Evolutionary conservation across 2,888 invertebrate species (phyloP).

Genomic region (Eumacrocentrus americanus): DNA sequence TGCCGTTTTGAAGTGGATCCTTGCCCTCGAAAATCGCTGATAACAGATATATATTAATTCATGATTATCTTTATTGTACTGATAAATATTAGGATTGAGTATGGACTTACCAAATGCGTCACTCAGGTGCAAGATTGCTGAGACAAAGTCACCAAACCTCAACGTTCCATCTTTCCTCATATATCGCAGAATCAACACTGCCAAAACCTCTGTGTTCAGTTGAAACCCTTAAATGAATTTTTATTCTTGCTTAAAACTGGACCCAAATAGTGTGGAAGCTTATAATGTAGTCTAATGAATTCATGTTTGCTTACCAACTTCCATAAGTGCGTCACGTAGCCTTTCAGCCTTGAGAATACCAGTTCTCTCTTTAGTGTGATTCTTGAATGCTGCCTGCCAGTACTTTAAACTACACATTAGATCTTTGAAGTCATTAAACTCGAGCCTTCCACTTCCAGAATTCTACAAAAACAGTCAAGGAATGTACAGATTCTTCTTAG

Average conservation of each 20-base stretch:
- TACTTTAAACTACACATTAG: constrained; percentile 89
- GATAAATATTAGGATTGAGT: constrained; percentile 24
- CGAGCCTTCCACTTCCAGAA: constrained; percentile 79
- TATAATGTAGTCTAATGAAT: background rate
- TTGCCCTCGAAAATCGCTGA: constrained; percentile 76
- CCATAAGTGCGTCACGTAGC: constrained; percentile 80
- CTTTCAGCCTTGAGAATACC: constrained; percentile 88
- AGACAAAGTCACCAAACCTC: constrained; percentile 90
- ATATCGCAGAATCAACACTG: constrained; percentile 81
- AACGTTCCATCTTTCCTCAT: constrained; percentile 93
- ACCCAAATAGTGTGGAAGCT: background rate
- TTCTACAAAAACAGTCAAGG: constrained; percentile 63
- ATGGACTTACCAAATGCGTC: constrained; percentile 80
- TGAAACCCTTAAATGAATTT: constrained; percentile 70
- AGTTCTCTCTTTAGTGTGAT: constrained; percentile 88
- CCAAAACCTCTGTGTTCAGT: constrained; percentile 82
- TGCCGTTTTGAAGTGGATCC: constrained; percentile 81
- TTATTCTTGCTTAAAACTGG: too few relatives aligned
- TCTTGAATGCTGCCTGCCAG: constrained; percentile 90
- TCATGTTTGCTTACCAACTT: constrained; percentile 69
- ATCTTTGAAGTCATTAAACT: constrained; percentile 86
- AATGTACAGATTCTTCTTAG: constrained; percentile 11
- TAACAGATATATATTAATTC: constrained; percentile 41
- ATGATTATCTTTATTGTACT: too few relatives aligned
- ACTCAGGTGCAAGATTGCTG: constrained; percentile 85